These are phyloP conservation scores for Drosophila elegans DNA, from an alignment of 1,140 invertebrate species.

Conservation along the genomic window DNA sequence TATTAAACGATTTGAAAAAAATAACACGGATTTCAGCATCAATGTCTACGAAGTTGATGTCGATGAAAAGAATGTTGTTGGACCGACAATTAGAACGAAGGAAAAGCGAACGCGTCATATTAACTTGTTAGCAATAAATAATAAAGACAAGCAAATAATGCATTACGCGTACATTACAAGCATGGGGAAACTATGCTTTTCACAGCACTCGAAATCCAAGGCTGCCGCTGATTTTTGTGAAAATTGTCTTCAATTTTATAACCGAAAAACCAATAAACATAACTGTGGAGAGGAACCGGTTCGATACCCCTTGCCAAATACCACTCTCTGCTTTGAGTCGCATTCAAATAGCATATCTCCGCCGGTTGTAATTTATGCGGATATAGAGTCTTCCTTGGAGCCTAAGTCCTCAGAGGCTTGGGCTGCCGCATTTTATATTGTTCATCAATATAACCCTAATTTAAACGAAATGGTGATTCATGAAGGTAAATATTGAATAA, in stretches of 20 bases:
- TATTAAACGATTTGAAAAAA: background rate
- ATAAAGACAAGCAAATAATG: background rate
- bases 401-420: background rate
- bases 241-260: background rate
- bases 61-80: background rate
- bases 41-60: background rate
- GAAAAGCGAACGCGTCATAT: background rate
- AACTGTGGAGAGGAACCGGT: background rate
- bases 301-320: background rate
- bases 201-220: background rate
- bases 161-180: background rate
- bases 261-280: background rate
- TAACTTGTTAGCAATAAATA: background rate
- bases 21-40: background rate
- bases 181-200: background rate
- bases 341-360: background rate
- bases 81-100: background rate
- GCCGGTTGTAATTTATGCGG: constrained; percentile 4
- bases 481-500: constrained; percentile 5
- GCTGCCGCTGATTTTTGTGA: background rate
- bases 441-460: background rate
- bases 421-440: constrained; percentile 11
- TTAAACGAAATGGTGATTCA: constrained; percentile 3
- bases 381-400: constrained; percentile 9
- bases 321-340: background rate